Evolutionary conservation across 2,888 invertebrate species (phyloP).

Genomic region (Agrochola lota): DNA sequence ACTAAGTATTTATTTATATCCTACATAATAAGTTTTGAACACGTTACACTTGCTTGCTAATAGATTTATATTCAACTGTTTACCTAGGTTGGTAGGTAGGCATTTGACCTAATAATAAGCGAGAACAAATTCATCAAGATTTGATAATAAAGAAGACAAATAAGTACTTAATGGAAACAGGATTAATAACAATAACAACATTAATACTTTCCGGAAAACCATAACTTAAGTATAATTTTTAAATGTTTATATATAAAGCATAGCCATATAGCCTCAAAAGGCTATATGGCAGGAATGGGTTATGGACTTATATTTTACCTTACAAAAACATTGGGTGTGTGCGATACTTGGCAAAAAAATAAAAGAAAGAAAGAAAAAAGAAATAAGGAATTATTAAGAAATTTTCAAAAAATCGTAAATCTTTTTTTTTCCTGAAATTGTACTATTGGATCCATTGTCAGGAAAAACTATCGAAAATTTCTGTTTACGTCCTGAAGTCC

Average conservation of each 20-base stretch:
- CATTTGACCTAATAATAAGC: neutral
- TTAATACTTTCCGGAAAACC: neutral
- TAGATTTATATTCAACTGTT: neutral
- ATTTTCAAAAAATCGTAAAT: no score
- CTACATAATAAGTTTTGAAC: conserved; percentile 11
- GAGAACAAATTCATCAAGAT: neutral
- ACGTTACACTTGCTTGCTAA: conserved; percentile 36
- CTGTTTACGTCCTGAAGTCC: neutral
- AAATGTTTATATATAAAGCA: no score
- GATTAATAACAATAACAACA: no score
- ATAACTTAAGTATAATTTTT: neutral
- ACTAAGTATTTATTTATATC: conserved; percentile 16
- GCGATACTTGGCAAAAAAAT: neutral
- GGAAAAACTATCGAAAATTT: neutral
- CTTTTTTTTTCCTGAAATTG: no score
- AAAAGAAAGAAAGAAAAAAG: no score
- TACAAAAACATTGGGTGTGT: no score
- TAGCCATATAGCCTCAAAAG: no score
- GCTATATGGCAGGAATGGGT: no score
- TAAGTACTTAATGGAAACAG: neutral
- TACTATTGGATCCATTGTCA: no score
- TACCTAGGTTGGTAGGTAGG: neutral
- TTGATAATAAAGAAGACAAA: neutral
- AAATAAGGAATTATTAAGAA: no score
- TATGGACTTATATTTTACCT: no score